These are phyloP conservation scores for Glyphotaelius pellucidus DNA, from an alignment of 2,888 invertebrate genomes.

Conservation along the genomic window DNA sequence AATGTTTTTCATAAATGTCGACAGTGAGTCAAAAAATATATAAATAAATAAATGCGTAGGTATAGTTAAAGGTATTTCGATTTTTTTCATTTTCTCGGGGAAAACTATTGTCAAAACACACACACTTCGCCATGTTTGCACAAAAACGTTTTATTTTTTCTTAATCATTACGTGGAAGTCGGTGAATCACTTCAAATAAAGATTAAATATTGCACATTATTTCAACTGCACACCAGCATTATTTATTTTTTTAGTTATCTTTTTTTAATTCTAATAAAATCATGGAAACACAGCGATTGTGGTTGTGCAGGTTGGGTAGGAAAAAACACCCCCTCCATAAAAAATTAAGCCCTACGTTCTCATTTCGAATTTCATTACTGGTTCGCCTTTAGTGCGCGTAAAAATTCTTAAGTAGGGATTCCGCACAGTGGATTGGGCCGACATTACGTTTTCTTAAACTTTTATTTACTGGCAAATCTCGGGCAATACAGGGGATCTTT, in stretches of 20 bases:
- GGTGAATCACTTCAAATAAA: no score
- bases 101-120: no score
- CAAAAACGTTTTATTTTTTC: no score
- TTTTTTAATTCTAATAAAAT: conserved; percentile 6
- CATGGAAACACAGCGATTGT: conserved; percentile 33
- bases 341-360: conserved; percentile 63
- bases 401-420: conserved; percentile 63
- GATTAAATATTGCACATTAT: no score
- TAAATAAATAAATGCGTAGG: no score
- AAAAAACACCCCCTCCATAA: conserved; percentile 57
- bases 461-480: conserved; percentile 63
- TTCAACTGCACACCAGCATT: no score
- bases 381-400: conserved; percentile 66
- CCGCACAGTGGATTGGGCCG: conserved; percentile 45
- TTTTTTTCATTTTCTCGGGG: no score
- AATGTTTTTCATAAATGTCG: no score
- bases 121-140: no score
- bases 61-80: no score
- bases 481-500: conserved; percentile 38
- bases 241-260: not conserved
- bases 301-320: conserved; percentile 1
- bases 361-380: conserved; percentile 64
- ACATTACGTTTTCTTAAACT: conserved; percentile 56
- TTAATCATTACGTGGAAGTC: no score
- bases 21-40: no score